phyloP scores from a whole-genome alignment of 2,113 vertebrate species.

The Percopsis transmontana region DNA sequence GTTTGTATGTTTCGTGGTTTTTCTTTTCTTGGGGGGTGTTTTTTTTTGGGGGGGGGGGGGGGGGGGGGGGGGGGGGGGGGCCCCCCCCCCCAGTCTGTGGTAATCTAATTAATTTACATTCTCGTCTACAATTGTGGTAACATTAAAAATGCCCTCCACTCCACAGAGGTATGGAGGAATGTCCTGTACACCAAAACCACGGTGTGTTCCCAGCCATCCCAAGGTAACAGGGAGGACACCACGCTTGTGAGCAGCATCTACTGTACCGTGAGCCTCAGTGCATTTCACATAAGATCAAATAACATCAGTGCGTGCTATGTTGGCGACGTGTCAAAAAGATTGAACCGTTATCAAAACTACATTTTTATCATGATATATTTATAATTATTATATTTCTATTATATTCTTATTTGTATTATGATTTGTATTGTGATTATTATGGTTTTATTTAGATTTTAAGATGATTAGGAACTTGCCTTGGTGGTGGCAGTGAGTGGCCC shows the following conservation, averaged over 20 bases:
- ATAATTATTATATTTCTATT: too few species aligned
- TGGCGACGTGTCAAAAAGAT: background rate
- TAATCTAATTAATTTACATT: conserved; percentile 48
- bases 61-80: too few species aligned
- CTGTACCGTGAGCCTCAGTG: conserved; percentile 27
- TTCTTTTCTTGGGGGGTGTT: too few species aligned
- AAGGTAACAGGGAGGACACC: conserved; percentile 47
- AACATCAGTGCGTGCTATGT: conserved; percentile 27
- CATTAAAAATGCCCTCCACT: conserved; percentile 52
- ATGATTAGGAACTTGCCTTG: conserved; percentile 21
- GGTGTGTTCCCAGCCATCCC: background rate
- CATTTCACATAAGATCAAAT: conserved; percentile 36
- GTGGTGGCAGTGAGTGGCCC: conserved; percentile 7
- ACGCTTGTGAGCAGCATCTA: conserved; percentile 46
- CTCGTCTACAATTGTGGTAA: conserved; percentile 36
- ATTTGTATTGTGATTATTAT: too few species aligned
- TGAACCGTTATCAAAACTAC: too few species aligned
- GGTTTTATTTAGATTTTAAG: conserved; percentile 35
- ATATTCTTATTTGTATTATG: too few species aligned
- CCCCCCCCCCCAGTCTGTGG: too few species aligned
- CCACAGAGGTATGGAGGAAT: conserved; percentile 48
- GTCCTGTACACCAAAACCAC: conserved; percentile 35
- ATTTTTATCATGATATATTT: too few species aligned
- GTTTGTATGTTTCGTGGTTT: too few species aligned
- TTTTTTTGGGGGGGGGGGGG: too few species aligned